These are phyloP conservation scores for Danio albolineatus DNA, from an alignment of 2,797 vertebrate genomes.

Conservation along the genomic window DNA sequence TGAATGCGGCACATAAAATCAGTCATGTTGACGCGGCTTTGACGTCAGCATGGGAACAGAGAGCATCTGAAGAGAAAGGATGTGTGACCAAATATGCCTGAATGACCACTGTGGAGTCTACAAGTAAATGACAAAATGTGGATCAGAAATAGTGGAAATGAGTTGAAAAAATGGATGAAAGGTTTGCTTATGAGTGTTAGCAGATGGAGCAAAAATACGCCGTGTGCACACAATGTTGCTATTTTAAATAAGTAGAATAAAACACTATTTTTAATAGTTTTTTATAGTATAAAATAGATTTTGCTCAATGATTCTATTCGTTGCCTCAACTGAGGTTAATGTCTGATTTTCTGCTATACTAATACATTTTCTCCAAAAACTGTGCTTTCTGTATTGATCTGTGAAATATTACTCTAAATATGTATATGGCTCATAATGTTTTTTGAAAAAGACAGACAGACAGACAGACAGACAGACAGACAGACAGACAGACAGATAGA, in stretches of 20 bases:
- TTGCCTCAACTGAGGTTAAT: too few relatives aligned
- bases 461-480: too few relatives aligned
- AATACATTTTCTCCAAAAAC: too few relatives aligned
- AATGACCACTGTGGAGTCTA: not conserved
- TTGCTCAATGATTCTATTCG: too few relatives aligned
- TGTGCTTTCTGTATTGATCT: too few relatives aligned
- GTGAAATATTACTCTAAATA: too few relatives aligned
- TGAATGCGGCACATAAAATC: not conserved
- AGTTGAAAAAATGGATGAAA: not conserved
- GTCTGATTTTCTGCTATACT: too few relatives aligned
- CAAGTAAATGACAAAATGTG: not conserved
- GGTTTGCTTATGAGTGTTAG: not conserved
- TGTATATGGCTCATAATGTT: too few relatives aligned
- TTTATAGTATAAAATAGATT: too few relatives aligned
- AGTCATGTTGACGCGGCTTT: slow-evolving; percentile 3
- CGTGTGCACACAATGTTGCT: not conserved
- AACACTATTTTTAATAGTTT: not conserved
- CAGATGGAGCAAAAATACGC: not conserved
- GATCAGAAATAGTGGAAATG: not conserved
- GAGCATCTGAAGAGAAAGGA: not conserved
- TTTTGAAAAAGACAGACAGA: too few relatives aligned
- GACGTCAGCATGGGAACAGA: slow-evolving; percentile 17
- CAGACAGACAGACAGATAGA: too few relatives aligned
- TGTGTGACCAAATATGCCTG: not conserved
- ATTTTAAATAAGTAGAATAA: not conserved